These are phyloP conservation scores for Lasioglossum malachurum DNA, from an alignment of 2,888 invertebrate genomes.

Conservation along the genomic window DNA sequence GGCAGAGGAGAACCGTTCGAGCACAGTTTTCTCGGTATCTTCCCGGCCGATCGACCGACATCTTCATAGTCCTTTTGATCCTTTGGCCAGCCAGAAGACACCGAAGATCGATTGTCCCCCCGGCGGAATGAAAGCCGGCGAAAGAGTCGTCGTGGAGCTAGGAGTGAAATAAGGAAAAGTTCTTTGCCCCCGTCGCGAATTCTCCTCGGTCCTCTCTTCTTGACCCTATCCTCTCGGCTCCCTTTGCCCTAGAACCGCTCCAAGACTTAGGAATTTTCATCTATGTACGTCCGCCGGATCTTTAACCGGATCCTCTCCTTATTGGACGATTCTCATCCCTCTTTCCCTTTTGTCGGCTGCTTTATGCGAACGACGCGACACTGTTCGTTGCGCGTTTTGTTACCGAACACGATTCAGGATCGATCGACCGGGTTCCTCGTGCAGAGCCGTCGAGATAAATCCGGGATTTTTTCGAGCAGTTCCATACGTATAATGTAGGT, in stretches of 20 bases:
- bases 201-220: not conserved
- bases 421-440: not conserved
- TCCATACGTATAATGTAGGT: no score
- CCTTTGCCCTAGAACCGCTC: constrained; percentile 5
- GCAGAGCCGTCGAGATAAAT: not conserved
- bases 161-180: constrained; percentile 20
- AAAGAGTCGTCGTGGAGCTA: constrained; percentile 13
- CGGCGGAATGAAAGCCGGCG: constrained; percentile 35
- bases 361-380: not conserved
- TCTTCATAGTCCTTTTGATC: constrained; percentile 51
- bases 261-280: constrained; percentile 54
- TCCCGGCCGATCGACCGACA: not conserved
- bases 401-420: constrained; percentile 1
- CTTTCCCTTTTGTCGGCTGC: not conserved
- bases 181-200: constrained; percentile 11
- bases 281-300: constrained; percentile 48
- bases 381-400: not conserved
- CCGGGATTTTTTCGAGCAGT: not conserved
- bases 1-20: not conserved
- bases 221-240: not conserved
- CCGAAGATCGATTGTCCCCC: constrained; percentile 47
- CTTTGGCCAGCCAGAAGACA: constrained; percentile 22
- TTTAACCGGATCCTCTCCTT: constrained; percentile 50
- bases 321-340: constrained; percentile 37
- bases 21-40: not conserved